These are phyloP conservation scores for Zaprionus camerounensis DNA, from an alignment of 1,140 invertebrate genomes.

Conservation along the genomic window DNA sequence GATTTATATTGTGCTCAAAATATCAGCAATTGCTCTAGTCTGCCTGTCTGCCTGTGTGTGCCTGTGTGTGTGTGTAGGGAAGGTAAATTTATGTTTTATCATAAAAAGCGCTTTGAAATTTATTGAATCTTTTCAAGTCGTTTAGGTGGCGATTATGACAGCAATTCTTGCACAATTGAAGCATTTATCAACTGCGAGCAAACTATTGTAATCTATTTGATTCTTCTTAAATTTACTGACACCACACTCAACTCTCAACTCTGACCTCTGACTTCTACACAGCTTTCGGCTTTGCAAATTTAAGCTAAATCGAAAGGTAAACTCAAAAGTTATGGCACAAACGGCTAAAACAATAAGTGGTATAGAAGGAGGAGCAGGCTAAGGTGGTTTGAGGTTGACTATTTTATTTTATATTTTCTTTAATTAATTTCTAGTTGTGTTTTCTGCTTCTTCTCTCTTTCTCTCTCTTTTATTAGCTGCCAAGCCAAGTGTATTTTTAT, in stretches of 20 bases:
- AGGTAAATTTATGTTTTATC: constrained; percentile 4
- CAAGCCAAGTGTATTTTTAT: neutral
- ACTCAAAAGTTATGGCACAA: neutral
- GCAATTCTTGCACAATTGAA: neutral
- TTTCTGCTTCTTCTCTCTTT: neutral
- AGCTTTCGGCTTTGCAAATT: neutral
- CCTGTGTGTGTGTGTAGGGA: neutral
- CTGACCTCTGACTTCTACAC: neutral
- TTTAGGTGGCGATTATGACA: constrained; percentile 3
- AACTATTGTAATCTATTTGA: neutral
- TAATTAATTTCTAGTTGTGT: constrained; percentile 3
- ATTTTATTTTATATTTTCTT: neutral
- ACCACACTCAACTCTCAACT: neutral
- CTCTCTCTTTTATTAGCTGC: neutral
- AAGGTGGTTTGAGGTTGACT: neutral
- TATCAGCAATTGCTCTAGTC: neutral
- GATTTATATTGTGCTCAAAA: constrained; percentile 4
- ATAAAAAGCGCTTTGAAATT: constrained; percentile 6
- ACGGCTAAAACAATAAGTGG: neutral
- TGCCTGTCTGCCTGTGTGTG: neutral
- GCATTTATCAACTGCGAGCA: neutral
- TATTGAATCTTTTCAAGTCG: neutral
- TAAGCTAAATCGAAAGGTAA: neutral
- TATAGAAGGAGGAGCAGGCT: neutral
- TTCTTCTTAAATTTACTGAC: neutral